Evolutionary conservation across 1,140 invertebrate genomes (phyloP).

Genomic region (Listronotus oregonensis): DNA sequence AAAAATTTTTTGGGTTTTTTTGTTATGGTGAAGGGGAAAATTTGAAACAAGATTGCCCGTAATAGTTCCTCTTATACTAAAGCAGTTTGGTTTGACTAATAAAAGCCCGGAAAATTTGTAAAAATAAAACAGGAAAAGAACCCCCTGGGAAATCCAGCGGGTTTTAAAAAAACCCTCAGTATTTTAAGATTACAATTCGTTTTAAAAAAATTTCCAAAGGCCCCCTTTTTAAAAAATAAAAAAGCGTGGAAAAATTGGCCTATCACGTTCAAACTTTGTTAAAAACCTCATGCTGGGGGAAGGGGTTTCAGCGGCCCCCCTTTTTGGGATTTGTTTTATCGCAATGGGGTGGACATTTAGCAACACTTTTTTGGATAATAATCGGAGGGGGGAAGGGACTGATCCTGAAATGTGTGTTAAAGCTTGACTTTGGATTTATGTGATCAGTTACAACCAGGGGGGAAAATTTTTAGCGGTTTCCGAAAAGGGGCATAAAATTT

Average conservation of each 20-base stretch:
- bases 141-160: slow-evolving; percentile 56
- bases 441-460: slow-evolving; percentile 70
- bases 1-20: slow-evolving; percentile 68
- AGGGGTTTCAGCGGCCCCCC: slow-evolving; percentile 74
- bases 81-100: slow-evolving; percentile 56
- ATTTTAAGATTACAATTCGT: slow-evolving; percentile 72
- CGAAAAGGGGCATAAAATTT: slow-evolving; percentile 75
- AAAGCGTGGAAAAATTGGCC: slow-evolving; percentile 54
- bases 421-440: slow-evolving; percentile 74
- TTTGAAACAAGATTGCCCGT: slow-evolving; percentile 50
- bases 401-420: slow-evolving; percentile 65
- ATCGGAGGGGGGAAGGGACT: slow-evolving; percentile 62
- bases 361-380: slow-evolving; percentile 56
- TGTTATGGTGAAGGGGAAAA: slow-evolving; percentile 60
- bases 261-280: slow-evolving; percentile 61
- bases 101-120: slow-evolving; percentile 53
- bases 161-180: slow-evolving; percentile 70
- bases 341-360: slow-evolving; percentile 67
- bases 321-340: slow-evolving; percentile 74
- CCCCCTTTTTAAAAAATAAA: slow-evolving; percentile 58
- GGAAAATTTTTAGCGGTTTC: slow-evolving; percentile 63
- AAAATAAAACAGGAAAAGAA: slow-evolving; percentile 43
- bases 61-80: slow-evolving; percentile 57
- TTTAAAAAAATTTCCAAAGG: slow-evolving; percentile 64
- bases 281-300: slow-evolving; percentile 74